These are phyloP conservation scores for Darevskia mixta DNA, from an alignment of 2,797 vertebrate species.

Conservation along the genomic window DNA sequence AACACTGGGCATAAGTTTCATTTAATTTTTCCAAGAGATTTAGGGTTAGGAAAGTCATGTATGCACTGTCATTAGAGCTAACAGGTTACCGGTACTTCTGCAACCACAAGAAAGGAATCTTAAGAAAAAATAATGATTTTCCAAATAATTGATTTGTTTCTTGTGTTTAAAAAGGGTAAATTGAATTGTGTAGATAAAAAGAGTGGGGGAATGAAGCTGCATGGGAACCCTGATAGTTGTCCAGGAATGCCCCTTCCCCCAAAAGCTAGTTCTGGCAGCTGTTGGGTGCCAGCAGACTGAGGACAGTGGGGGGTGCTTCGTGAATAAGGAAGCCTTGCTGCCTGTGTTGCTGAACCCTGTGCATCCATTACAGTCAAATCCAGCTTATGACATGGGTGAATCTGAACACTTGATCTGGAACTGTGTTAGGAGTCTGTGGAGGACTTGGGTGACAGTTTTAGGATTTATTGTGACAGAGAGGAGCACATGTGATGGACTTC, in stretches of 20 bases:
- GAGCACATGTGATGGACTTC: not conserved
- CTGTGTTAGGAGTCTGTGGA: not conserved
- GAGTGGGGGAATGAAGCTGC: not conserved
- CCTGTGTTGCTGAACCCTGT: not conserved
- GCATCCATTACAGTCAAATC: not conserved
- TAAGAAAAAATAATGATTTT: not conserved
- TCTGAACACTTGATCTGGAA: not conserved
- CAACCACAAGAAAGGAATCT: not conserved
- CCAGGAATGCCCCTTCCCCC: no score
- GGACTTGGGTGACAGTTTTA: not conserved
- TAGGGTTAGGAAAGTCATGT: not conserved
- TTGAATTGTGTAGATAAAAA: not conserved
- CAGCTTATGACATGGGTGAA: not conserved
- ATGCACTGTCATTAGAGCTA: not conserved
- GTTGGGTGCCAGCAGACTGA: not conserved
- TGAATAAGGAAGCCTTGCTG: not conserved
- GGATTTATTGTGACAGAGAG: not conserved
- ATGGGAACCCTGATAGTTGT: not conserved
- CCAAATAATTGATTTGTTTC: not conserved
- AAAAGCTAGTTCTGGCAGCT: not conserved
- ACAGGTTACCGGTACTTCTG: not conserved
- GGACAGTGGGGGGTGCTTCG: not conserved
- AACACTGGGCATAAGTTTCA: no score
- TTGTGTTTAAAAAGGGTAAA: not conserved
- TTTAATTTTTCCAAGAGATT: not conserved